Conservation (phyloP, 2,888 invertebrate species). For the Chesias legatella region DNA sequence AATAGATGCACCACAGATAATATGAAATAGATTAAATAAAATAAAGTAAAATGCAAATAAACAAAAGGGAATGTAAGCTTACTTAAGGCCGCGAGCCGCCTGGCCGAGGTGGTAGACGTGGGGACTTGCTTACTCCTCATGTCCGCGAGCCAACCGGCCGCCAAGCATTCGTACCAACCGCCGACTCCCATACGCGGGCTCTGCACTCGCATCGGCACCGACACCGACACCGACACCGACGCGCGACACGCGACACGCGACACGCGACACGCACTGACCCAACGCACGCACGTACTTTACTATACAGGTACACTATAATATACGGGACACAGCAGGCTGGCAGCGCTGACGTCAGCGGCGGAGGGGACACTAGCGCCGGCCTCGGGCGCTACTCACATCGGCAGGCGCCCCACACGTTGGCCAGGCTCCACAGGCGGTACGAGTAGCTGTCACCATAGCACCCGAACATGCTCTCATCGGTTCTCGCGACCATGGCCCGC, state of each 20-base stretch:
- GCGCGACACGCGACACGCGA: too few relatives aligned
- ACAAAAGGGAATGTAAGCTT: conserved; percentile 76
- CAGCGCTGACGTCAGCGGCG: conserved; percentile 59
- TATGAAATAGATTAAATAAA: conserved; percentile 31
- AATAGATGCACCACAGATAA: conserved; percentile 28
- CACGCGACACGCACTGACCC: too few relatives aligned
- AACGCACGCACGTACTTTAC: too few relatives aligned
- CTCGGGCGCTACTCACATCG: conserved; percentile 83
- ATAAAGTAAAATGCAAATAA: conserved; percentile 58
- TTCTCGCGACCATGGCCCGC: conserved; percentile 91
- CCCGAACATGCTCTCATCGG: conserved; percentile 87
- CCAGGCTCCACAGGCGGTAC: conserved; percentile 88
- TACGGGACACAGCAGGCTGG: conserved; percentile 53
- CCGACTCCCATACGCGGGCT: conserved; percentile 76
- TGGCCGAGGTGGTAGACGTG: conserved; percentile 76
- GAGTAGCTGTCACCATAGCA: conserved; percentile 87
- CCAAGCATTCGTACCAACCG: conserved; percentile 74
- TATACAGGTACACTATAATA: too few relatives aligned
- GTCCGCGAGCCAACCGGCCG: conserved; percentile 75
- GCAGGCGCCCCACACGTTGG: conserved; percentile 88
- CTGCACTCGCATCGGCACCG: conserved; percentile 75
- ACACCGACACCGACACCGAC: too few relatives aligned
- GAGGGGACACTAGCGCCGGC: conserved; percentile 37
- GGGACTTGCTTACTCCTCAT: conserved; percentile 80
- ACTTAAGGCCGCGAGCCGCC: conserved; percentile 78